A percentile compares a stretch with the other conserved stretches of the same genome.
These are phyloP conservation scores for Oscheius sp. DNA, from an alignment of 1,140 invertebrate genomes.

Conservation along the genomic window DNA sequence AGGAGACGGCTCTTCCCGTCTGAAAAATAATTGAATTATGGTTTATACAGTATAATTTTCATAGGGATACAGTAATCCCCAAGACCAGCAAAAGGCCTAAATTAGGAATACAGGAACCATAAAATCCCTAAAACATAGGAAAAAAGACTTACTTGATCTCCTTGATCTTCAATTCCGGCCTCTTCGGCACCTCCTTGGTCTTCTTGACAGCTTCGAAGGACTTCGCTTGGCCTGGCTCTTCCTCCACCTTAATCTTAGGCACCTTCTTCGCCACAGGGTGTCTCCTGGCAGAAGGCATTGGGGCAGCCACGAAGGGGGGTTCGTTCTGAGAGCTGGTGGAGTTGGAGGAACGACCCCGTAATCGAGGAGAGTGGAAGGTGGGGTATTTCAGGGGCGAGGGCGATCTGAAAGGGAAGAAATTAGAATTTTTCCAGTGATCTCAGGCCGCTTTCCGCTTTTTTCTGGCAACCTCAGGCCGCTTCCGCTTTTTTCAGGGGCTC, in stretches of 20 bases:
- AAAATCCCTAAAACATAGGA: neutral
- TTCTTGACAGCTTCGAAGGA: neutral
- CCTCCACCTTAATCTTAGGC: neutral
- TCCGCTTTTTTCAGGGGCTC: too few relatives aligned
- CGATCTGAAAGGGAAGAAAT: neutral
- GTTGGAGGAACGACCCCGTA: neutral
- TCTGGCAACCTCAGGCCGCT: too few relatives aligned
- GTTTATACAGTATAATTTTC: neutral
- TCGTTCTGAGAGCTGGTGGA: neutral
- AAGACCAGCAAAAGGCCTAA: neutral
- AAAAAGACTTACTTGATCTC: neutral
- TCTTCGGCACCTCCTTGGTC: neutral
- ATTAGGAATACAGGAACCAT: neutral
- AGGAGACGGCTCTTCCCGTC: neutral
- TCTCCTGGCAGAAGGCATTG: neutral
- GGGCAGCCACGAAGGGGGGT: neutral
- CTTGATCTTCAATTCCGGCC: too few relatives aligned
- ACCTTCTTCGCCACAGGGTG: neutral
- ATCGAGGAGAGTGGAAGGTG: neutral
- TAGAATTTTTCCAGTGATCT: too few relatives aligned
- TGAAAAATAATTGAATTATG: neutral
- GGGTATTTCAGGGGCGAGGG: neutral
- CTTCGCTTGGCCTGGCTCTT: neutral
- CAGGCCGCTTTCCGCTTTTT: too few relatives aligned
- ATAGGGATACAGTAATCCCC: neutral